Percentiles rank a stretch among this genome's conserved stretches.
Evolutionary conservation across 2,888 invertebrate species (phyloP).

Genomic region (Dysmachus trigonus): DNA sequence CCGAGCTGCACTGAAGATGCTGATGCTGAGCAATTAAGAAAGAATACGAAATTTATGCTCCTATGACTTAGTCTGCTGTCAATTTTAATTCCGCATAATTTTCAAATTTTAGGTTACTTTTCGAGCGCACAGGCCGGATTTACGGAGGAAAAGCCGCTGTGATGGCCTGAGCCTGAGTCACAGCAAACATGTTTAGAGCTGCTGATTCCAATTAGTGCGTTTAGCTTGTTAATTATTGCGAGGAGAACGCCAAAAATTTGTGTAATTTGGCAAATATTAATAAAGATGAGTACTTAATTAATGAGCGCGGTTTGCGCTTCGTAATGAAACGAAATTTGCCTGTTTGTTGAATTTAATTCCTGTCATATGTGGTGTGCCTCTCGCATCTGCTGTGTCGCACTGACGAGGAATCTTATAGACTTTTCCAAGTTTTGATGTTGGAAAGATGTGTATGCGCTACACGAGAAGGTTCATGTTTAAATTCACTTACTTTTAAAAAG

Average conservation of each 20-base stretch:
- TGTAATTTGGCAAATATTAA: conserved; percentile 1
- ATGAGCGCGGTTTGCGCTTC: background rate
- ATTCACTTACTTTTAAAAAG: background rate
- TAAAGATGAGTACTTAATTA: background rate
- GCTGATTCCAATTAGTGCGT: conserved; percentile 16
- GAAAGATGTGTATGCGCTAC: background rate
- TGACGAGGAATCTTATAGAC: background rate
- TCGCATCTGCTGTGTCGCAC: background rate
- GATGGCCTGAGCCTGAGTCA: background rate
- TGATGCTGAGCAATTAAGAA: conserved; percentile 31
- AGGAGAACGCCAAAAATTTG: background rate
- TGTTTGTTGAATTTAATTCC: background rate
- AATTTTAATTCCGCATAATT: background rate
- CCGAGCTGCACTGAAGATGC: background rate
- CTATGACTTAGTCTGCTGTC: background rate
- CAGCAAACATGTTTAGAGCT: background rate
- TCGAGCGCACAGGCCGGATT: background rate
- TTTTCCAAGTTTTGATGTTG: background rate
- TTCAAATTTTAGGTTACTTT: conserved; percentile 8
- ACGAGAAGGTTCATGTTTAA: background rate
- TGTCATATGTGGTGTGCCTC: background rate
- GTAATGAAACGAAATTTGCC: background rate
- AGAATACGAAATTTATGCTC: conserved; percentile 32
- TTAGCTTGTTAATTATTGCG: conserved; percentile 4
- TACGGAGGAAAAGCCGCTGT: background rate